Conservation (phyloP, 2,888 invertebrate species). For the Saturnia japonica region DNA sequence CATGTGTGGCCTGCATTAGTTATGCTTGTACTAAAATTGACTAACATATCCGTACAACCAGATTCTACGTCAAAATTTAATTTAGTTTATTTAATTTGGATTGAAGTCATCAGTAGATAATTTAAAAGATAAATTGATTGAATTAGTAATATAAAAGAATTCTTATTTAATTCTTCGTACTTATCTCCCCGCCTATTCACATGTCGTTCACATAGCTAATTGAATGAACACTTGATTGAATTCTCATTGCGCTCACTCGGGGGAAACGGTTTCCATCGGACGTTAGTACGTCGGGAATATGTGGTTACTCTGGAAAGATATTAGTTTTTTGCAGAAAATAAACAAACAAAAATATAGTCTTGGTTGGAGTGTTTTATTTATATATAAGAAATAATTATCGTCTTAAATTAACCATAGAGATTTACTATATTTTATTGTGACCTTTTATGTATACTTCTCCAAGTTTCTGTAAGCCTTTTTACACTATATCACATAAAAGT, state of each 20-base stretch:
- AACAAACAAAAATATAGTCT: neutral
- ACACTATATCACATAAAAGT: neutral
- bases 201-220: slow-evolving; percentile 64
- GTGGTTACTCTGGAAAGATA: neutral
- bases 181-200: slow-evolving; percentile 33
- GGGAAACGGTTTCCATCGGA: slow-evolving; percentile 43
- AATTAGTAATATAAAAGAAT: neutral
- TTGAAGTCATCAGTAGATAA: neutral
- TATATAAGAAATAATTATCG: neutral
- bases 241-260: slow-evolving; percentile 43
- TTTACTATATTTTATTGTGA: neutral
- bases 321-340: neutral
- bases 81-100: too few species aligned
- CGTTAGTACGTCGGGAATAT: slow-evolving; percentile 8
- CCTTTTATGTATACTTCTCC: neutral
- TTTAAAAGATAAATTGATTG: neutral
- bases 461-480: neutral
- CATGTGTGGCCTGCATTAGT: too few species aligned
- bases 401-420: neutral
- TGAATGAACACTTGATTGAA: slow-evolving; percentile 67
- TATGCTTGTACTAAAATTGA: too few species aligned
- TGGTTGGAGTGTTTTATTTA: neutral
- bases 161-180: slow-evolving; percentile 16
- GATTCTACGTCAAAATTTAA: too few species aligned
- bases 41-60: neutral